A percentile compares a stretch with the other conserved stretches of the same genome.
phyloP scores from a whole-genome alignment of 1,140 invertebrate genomes.

The Plodia interpunctella region DNA sequence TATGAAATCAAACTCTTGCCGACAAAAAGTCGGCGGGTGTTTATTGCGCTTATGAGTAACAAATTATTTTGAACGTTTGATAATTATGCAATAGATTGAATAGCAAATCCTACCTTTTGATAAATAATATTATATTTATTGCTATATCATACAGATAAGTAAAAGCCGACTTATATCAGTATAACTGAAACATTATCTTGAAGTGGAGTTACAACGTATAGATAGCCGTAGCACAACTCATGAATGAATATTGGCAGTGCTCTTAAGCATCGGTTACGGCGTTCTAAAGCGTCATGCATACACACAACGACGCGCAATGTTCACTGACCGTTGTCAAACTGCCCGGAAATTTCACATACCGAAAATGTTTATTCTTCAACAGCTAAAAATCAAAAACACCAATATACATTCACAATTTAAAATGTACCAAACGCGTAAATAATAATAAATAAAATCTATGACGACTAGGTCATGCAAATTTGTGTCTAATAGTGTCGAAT shows the following conservation, averaged over 20 bases:
- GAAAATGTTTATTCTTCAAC: constrained; percentile 76
- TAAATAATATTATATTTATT: not conserved
- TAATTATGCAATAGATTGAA: no score
- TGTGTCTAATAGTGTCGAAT: not conserved
- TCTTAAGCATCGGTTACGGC: constrained; percentile 21
- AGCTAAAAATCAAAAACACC: constrained; percentile 76
- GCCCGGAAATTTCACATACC: constrained; percentile 76
- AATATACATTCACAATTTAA: constrained; percentile 63
- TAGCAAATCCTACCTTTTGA: no score
- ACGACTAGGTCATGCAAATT: not conserved
- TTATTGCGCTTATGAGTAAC: no score
- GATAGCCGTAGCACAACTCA: constrained; percentile 15
- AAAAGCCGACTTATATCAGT: not conserved
- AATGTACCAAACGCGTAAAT: constrained; percentile 19
- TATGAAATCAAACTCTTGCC: no score
- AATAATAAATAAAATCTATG: not conserved
- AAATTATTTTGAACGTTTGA: no score
- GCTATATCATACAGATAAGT: not conserved
- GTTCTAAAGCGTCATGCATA: constrained; percentile 56
- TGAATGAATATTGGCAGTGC: constrained; percentile 55
- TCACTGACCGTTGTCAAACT: constrained; percentile 73
- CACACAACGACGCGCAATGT: constrained; percentile 60
- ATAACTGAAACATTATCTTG: not conserved
- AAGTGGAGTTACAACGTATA: not conserved
- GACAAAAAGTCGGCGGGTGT: no score